Base-by-base conservation (phyloP, 2,888 invertebrate species). In the Tricholauxania praeusta region DNA sequence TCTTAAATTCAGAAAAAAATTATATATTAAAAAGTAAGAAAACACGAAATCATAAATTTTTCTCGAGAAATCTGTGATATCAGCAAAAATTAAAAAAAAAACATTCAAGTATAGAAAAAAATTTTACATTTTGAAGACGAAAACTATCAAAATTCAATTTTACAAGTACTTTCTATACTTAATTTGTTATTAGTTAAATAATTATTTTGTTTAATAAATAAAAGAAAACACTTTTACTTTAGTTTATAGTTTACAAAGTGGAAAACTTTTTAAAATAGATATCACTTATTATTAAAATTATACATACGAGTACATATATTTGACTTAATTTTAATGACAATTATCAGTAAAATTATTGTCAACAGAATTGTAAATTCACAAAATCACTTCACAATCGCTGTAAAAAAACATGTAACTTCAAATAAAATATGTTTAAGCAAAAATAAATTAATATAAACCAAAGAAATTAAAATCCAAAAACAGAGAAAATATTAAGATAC, bases 51-150 rank as follows among this genome's bases (percentile, higher is more conserved):
- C 51, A 64, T 64, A 17, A 51, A 19, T 64, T 39, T 64, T 64
- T 64, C 64, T 64, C 49, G 64, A 64, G 59, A 49, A 64, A 64
- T 51, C 64, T 64, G 64, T 64, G 64, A 64, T 64, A 64, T 64
- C 64, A 64, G 19, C 10, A 57, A 57, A 62, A 62, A 62, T 22
- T 22, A 19, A 19, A 63, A 63, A 48, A 63, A 62, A 32, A 47
- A 49, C 15, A 22, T 49, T 51, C 39, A 28, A 51, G 49, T 19
- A 17, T 64, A 64, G 28, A 14, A 51, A 49, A 28, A 49, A 64
- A 51, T 64, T 63, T 64, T 48, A 51, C 64, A 64, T 64, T 51
- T 15, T 64, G 19, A 64, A 49, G 51, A 64, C 49, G 64, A 64
- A 49, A 64, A 64, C 51, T 52, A 64, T 64, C 64, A 64, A 64